A percentile compares a stretch with the other conserved stretches of the same genome.
phyloP scores from a whole-genome alignment of 2,888 invertebrate species.

The Nineta flava region DNA sequence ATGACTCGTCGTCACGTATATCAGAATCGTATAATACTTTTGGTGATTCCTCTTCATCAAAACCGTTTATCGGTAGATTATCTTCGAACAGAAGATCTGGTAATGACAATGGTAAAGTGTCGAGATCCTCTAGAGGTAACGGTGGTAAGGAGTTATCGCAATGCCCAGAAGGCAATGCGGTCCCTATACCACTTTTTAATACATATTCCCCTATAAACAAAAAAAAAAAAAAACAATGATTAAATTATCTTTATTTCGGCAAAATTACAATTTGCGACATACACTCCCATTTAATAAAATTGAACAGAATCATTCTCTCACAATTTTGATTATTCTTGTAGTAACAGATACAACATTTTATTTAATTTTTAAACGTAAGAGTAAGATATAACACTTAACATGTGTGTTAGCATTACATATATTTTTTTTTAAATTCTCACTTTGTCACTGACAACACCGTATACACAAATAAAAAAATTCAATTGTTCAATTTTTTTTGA shows the following conservation, averaged over 20 bases:
- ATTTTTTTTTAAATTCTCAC: too few species aligned
- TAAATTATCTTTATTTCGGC: not conserved
- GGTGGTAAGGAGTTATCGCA: conserved; percentile 32
- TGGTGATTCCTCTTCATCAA: conserved; percentile 38
- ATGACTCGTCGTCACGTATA: not conserved
- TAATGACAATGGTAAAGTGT: conserved; percentile 25
- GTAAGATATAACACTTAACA: too few species aligned
- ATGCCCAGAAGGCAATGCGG: conserved; percentile 20
- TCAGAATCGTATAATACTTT: conserved; percentile 23
- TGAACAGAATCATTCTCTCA: too few species aligned
- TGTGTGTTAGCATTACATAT: too few species aligned
- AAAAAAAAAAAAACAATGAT: not conserved
- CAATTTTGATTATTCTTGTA: too few species aligned
- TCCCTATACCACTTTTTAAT: conserved; percentile 25
- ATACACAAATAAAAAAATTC: too few species aligned
- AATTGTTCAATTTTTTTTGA: too few species aligned
- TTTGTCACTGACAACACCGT: too few species aligned
- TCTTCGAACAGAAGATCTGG: conserved; percentile 53
- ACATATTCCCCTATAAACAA: conserved; percentile 42
- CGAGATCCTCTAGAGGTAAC: conserved; percentile 36
- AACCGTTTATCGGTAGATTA: conserved; percentile 55
- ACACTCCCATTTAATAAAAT: not conserved
- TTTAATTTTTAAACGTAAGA: too few species aligned
- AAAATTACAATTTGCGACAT: not conserved
- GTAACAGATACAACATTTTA: too few species aligned